Base-by-base conservation (phyloP, 2,113 vertebrate species). In the Pampusana beccarii region DNA sequence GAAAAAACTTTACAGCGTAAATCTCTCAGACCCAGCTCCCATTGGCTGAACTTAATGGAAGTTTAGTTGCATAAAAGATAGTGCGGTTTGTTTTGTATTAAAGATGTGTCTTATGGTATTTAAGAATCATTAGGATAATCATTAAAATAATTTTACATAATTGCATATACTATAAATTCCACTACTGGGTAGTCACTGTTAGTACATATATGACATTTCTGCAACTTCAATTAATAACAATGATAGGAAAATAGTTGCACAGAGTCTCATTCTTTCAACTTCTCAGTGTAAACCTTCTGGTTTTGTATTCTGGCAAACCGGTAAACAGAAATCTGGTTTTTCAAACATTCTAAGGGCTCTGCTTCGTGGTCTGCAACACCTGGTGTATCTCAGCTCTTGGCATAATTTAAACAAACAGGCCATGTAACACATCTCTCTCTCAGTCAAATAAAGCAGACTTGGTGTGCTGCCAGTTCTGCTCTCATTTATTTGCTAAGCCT, bases 401-500 rank as follows among this genome's bases (percentile, higher is more conserved):
- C 48, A 10, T 94, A 87, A 90, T 94, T 96, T 89, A 97, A 97
- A 97, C 90, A 96, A 97, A 95, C 94, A 93, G 90, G 58, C 70
- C 62, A 66, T 92, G 86, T 91, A 91, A 91, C 88, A 91, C 89
- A 94, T 95, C 95, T 94, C 84, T 93, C 85, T 90, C 86, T 96
- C 92, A 87, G 92, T 95, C 92, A 95, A 96, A 95, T 97, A 95
- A 93, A 97, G 91, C 87, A 95, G 88, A 72, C 66, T 90, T 96
- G 95, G 93, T 95, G 69, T 89, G 85, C 96, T 97, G 97, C 93
- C 97, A 97, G 91, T 86, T 93, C 85, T 93, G 64, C 77, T 91
- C 85, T 95, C 93, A 91, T 95, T 97, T 97, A 93, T 97, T 97
- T 97, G 91, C 82, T 97, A 95, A 97, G 91, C 90, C 85, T 1